phyloP scores from a whole-genome alignment of 2,113 vertebrate species.

The Pholis gunnellus region DNA sequence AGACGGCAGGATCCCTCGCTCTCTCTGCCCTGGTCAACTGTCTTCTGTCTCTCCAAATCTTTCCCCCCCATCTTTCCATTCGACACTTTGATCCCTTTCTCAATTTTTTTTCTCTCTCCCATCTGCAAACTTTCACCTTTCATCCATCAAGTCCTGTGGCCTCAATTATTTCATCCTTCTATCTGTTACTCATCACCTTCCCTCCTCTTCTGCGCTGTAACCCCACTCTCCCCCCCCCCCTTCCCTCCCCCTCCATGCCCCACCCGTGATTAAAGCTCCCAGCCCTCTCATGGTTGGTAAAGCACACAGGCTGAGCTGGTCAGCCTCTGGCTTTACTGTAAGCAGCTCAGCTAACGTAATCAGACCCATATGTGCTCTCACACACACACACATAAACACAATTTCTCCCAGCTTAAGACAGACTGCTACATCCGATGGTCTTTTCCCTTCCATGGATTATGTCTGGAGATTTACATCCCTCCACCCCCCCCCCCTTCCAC shows the following conservation, averaged over 20 bases:
- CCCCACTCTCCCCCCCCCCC: not conserved
- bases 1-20: constrained; percentile 43
- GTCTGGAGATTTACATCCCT: constrained; percentile 70
- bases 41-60: constrained; percentile 36
- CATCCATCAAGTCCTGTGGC: constrained; percentile 61
- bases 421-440: constrained; percentile 64
- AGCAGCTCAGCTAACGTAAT: constrained; percentile 76
- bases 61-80: constrained; percentile 23
- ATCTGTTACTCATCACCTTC: constrained; percentile 62
- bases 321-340: constrained; percentile 72
- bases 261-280: constrained; percentile 65
- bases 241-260: not conserved
- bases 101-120: constrained; percentile 25
- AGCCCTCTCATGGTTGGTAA: constrained; percentile 58
- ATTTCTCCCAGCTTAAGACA: constrained; percentile 70
- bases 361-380: constrained; percentile 68
- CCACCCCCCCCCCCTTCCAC: not conserved
- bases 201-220: constrained; percentile 7
- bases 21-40: constrained; percentile 31
- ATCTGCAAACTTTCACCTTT: constrained; percentile 70
- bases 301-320: constrained; percentile 68
- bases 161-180: constrained; percentile 71
- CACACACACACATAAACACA: constrained; percentile 45
- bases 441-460: constrained; percentile 76
- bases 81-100: constrained; percentile 47